Evolutionary conservation across 2,113 vertebrate species (phyloP), one percentile per base, ranked within the genome.

Genomic region (Apus apus): DNA sequence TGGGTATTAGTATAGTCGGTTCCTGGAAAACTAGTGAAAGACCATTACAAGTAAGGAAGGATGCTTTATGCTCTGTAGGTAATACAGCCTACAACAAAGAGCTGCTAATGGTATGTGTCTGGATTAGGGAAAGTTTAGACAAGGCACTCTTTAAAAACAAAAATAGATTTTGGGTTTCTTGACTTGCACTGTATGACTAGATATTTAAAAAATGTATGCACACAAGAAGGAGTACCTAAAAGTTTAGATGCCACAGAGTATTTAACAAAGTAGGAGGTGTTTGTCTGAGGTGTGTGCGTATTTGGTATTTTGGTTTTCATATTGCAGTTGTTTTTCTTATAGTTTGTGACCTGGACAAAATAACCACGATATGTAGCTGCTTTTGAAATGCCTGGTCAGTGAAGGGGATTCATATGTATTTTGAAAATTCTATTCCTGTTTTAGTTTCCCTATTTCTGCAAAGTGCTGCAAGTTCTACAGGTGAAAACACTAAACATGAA

Each of bases 151-250:
- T 86, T 62, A 82, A 79, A 75, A 95, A 54, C 25, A 83, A 89
- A 66, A 93, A 36, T 25, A 64, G 34, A 58, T 80, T 80, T 82
- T 56, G 23, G 51, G 11, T 88, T 93, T 94, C 57, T 85, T 85
- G 84, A 94, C 79, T 95, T 90, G 62, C 30, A 17, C 56, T 40
- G 1, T 54, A 38, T 95, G 96, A 93, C 71, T 84, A 78, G 81
- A 45, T 61, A 23, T 72, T 87, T 93, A 61, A 82, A 75, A 96
- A 95, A 88, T 96, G 79, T 73, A 43, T 74, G 20, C 38, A 1
- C 71, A 48, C 64, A 66, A 71, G 85, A 94, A 87, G 82, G 51
- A 48, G 43, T 94, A 20, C 75, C 67, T 92, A 56, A 74, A 89
- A 88, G 46, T 80, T 88, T 51, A 76, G 85, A 73, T 94, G 92